These are phyloP conservation scores for Dermochelys coriacea DNA, from an alignment of 2,797 vertebrate species.

Conservation along the genomic window DNA sequence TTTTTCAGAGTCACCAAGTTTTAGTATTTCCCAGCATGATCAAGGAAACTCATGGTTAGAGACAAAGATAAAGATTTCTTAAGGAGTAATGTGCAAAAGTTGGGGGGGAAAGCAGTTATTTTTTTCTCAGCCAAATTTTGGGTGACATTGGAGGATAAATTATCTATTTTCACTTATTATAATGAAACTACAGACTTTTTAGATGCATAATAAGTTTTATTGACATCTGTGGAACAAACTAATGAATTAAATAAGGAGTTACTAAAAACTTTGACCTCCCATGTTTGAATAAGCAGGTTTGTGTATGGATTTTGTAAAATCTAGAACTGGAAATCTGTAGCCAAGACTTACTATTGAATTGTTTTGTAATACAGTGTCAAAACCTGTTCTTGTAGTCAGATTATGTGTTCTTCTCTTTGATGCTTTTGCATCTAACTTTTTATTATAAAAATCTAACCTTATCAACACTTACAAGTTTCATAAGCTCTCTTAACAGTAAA, in stretches of 20 bases:
- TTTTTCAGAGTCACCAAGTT: neutral
- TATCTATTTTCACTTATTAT: conserved; percentile 51
- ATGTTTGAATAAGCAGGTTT: conserved; percentile 36
- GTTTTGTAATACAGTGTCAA: neutral
- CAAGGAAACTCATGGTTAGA: conserved; percentile 44
- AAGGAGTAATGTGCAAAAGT: conserved; percentile 45
- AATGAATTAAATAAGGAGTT: conserved; percentile 51
- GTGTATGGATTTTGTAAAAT: conserved; percentile 16
- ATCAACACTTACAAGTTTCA: no score
- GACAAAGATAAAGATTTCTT: conserved; percentile 32
- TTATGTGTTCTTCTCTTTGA: neutral
- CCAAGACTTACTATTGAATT: neutral
- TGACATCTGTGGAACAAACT: conserved; percentile 62
- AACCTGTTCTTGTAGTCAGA: neutral
- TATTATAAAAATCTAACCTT: no score
- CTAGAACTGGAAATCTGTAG: neutral
- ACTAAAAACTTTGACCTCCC: conserved; percentile 7
- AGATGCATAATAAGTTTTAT: conserved; percentile 65
- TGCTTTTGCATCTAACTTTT: neutral
- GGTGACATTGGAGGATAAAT: conserved; percentile 32
- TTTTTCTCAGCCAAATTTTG: conserved; percentile 61
- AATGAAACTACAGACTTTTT: conserved; percentile 57
- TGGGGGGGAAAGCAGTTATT: conserved; percentile 25
- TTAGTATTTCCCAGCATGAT: neutral
- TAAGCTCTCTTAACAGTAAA: no score